Conservation (phyloP, 2,888 invertebrate species). For the Octodonta nipae region DNA sequence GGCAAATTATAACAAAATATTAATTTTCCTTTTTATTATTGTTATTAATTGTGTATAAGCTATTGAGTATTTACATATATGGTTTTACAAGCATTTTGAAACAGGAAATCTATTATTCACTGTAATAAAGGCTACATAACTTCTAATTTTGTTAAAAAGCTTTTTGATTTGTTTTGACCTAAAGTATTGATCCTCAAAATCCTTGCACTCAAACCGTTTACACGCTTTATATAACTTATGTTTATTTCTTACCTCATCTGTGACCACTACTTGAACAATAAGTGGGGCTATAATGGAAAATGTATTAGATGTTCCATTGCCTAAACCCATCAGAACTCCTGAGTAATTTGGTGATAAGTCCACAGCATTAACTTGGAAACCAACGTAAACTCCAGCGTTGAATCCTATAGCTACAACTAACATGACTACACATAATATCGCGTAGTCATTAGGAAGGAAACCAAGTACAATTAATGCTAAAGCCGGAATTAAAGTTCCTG, state of each 20-base stretch:
- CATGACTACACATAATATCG: conserved; percentile 44
- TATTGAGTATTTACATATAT: no score
- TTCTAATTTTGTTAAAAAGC: no score
- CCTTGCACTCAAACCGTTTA: no score
- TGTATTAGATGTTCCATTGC: conserved; percentile 65
- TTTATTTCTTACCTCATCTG: conserved; percentile 56
- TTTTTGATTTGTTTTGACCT: no score
- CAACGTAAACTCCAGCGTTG: conserved; percentile 62
- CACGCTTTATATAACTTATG: no score
- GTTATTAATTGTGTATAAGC: no score
- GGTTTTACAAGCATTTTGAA: no score
- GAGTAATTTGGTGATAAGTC: conserved; percentile 75
- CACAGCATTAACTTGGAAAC: conserved; percentile 67
- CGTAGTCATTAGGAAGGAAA: conserved; percentile 16
- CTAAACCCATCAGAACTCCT: conserved; percentile 73
- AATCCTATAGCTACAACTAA: conserved; percentile 60
- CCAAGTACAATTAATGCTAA: conserved; percentile 19
- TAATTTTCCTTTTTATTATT: no score
- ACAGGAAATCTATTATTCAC: no score
- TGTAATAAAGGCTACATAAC: no score
- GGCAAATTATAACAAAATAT: no score
- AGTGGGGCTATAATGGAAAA: conserved; percentile 69
- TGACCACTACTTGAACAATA: conserved; percentile 53
- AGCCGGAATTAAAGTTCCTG: conserved; percentile 29
- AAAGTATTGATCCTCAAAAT: no score